These are phyloP conservation scores for Bettongia penicillata DNA, from an alignment of 2,113 vertebrate genomes.

Conservation along the genomic window DNA sequence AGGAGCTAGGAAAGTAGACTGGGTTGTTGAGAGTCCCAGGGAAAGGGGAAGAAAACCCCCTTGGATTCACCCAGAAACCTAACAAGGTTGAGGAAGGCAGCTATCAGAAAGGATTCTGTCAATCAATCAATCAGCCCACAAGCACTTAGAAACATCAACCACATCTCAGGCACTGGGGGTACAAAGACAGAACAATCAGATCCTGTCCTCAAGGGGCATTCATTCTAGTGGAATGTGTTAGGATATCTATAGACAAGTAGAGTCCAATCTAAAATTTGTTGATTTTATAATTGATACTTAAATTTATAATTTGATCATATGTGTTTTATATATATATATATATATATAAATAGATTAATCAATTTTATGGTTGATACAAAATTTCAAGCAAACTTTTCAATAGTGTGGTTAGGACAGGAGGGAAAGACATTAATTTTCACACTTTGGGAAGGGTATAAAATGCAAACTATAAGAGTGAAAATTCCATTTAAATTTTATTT, in stretches of 20 bases:
- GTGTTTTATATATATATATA: too few species aligned
- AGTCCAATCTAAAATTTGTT: neutral
- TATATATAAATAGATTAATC: too few species aligned
- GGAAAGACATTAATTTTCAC: neutral
- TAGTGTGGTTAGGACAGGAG: neutral
- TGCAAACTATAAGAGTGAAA: neutral
- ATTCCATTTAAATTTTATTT: neutral
- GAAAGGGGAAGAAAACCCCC: neutral
- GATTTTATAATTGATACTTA: neutral
- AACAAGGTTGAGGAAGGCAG: neutral
- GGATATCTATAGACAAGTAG: neutral
- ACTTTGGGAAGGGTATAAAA: neutral
- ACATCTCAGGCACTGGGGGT: neutral
- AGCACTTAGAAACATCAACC: neutral
- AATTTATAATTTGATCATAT: neutral
- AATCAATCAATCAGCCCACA: neutral
- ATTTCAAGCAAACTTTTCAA: neutral
- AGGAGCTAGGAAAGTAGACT: neutral
- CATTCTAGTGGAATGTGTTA: neutral
- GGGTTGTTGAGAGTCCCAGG: neutral
- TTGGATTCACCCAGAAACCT: neutral
- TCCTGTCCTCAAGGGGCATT: neutral
- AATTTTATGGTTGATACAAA: neutral
- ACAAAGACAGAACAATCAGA: neutral
- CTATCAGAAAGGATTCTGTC: neutral